Evolutionary conservation across 2,797 vertebrate genomes (phyloP).

Genomic region (Pogonophryne albipinna): DNA sequence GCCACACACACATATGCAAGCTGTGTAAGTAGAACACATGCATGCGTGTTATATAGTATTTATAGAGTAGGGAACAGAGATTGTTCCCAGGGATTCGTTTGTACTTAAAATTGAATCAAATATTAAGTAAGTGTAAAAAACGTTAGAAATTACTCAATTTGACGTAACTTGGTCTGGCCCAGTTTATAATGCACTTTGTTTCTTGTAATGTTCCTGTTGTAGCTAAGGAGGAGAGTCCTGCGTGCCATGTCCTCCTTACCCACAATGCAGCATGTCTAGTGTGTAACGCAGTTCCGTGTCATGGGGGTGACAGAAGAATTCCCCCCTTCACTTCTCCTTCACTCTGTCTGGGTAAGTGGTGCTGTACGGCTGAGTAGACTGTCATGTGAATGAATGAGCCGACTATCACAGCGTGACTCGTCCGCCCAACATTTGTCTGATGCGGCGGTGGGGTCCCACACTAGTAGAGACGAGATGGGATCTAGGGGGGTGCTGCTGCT

Average conservation of each 20-base stretch:
- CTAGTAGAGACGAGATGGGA: conserved; percentile 46
- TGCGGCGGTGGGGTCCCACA: conserved; percentile 48
- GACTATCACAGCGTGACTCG: conserved; percentile 34
- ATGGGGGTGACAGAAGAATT: conserved; percentile 25
- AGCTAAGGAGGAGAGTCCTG: background rate
- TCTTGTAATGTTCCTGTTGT: background rate
- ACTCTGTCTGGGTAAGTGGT: conserved; percentile 39
- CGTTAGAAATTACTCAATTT: conserved; percentile 30
- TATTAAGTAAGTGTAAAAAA: conserved; percentile 43
- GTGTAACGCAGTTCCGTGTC: background rate
- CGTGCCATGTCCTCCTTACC: conserved; percentile 3
- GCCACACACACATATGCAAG: conserved; percentile 11
- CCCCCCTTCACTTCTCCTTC: background rate
- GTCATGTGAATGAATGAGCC: conserved; percentile 66
- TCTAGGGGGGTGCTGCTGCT: conserved; percentile 25
- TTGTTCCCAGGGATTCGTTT: conserved; percentile 36
- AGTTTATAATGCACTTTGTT: background rate
- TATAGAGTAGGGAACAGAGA: conserved; percentile 47
- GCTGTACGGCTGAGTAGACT: conserved; percentile 52
- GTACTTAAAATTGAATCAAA: conserved; percentile 54
- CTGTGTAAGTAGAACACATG: conserved; percentile 47
- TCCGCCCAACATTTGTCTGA: conserved; percentile 46
- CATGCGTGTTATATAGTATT: conserved; percentile 67
- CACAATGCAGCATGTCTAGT: conserved; percentile 25
- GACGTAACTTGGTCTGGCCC: background rate